Evolutionary conservation across 2,797 vertebrate species (phyloP).

Genomic region (Myotis findleyi): DNA sequence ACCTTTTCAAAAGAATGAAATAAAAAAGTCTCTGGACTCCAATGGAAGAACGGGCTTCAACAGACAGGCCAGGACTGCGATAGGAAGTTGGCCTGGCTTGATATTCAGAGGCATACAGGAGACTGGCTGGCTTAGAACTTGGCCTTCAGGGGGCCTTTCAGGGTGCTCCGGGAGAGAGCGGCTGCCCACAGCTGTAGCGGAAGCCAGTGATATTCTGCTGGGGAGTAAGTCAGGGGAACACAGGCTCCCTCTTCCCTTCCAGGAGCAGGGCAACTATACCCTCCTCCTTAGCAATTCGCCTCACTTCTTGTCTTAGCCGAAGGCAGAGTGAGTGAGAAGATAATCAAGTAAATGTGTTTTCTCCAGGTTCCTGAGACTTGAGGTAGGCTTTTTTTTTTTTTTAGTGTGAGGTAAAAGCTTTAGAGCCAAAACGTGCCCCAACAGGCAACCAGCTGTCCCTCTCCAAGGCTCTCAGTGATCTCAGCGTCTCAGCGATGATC

Average conservation of each 20-base stretch:
- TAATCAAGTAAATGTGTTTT: not conserved
- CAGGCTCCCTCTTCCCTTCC: not conserved
- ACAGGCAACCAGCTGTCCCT: not conserved
- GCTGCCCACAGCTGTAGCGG: not conserved
- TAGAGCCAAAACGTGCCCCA: not conserved
- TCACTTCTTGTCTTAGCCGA: not conserved
- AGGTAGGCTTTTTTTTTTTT: no score
- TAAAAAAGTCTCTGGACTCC: not conserved
- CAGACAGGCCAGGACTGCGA: not conserved
- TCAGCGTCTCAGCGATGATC: not conserved
- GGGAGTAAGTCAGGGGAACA: not conserved
- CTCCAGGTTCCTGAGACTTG: not conserved
- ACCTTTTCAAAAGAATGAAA: not conserved
- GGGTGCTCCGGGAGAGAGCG: not conserved
- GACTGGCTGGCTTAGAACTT: not conserved
- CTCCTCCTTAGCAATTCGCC: not conserved
- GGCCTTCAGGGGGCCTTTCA: not conserved
- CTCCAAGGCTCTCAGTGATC: not conserved
- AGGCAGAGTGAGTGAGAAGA: not conserved
- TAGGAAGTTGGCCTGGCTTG: not conserved
- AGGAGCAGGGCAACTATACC: fast-evolving
- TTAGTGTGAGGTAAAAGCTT: not conserved
- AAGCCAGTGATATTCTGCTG: not conserved
- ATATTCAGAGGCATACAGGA: not conserved
- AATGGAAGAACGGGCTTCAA: not conserved